Base-by-base conservation (phyloP, 2,888 invertebrate species). In the Spilarctia lutea region DNA sequence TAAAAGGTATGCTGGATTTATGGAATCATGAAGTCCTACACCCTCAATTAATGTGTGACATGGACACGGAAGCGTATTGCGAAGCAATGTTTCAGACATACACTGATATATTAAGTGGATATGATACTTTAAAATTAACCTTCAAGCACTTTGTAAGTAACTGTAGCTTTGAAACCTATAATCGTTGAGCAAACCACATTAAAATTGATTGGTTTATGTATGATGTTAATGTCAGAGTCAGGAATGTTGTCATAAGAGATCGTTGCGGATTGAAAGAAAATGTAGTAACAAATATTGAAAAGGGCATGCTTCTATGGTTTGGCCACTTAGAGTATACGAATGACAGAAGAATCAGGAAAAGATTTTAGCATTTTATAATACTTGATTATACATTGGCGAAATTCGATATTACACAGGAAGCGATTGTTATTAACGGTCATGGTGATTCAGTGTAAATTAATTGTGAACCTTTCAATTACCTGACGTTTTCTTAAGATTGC, bases 1-100 rank as follows among this genome's bases (percentile, higher is more conserved):
- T 83, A 16, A 73, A 73, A 0, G 68, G 69, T 16, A 75, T 78
- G 35, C 7, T 71, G 13, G 20, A n/a, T 33, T 56, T 75, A 18
- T 83, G 83, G 84, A 83, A 77, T 69, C 13, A 18, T n/a, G 30
- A 66, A 52, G 65, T 76, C 13, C n/a, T 74, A 13, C 13, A 8
- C 33, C 68, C 66, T 16, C 42, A 67, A 18, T 45, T 72, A 27
- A 63, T 74, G 30, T 33, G 16, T 8, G 27, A 20, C 7, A 20
- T 27, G 3, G 16, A 20, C 3, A 18, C n/a, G 27, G 2, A 66
- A 10, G 33, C 65, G 18, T 33, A 10, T 35, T 70, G 65, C 18
- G 30, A 70, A 16, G 52, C 13, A 33, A 74, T 75, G 72, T 74
- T 73, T 48, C 27, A 74, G 27, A 48, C 66, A 2, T 82, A 76